Evolutionary conservation across 2,113 vertebrate genomes (phyloP), one percentile per base, ranked within the genome.

Genomic region (Tychaedon coryphoeus): DNA sequence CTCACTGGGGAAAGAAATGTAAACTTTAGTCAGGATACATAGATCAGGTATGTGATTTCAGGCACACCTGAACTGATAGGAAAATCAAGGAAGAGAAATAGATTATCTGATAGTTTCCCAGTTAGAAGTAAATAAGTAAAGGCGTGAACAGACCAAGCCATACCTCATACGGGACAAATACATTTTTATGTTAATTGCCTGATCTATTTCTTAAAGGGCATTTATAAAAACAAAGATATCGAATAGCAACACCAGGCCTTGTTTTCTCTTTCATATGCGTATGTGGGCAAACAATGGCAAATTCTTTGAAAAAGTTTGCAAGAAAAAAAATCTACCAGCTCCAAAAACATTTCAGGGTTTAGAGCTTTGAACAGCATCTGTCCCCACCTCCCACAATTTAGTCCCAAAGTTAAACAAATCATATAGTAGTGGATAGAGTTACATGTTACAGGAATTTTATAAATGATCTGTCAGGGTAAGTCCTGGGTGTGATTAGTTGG

Each of bases 401-500:
- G 78, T 96, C 88, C 54, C 54, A 74, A 95, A 96, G 71, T 96
- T 90, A 97, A 97, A 97, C 93, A 97, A 96, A 91, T 96, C 86
- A 15, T 88, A 38, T 33, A 89, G 86, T 97, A 83, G 73, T 81
- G 58, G 93, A 87, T 96, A 96, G 81, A 90, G 78, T 97, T 96
- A 97, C 94, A 67, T 16, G 73, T 45, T 92, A 56, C 51, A 80
- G 81, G 58, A 71, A 76, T 94, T 95, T 95, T 95, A 95, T 95
- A 94, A 95, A 97, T 95, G 60, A 78, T 84, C 95, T 96, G 95
- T 90, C 96, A 95, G 92, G 75, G 1, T 90, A 90, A 92, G 56
- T 69, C 86, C 61, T 79, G 71, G 45, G 78, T 83, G 80, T 73
- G 92, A 96, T 88, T 78, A 84, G 86, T 74, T 0, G 12, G 81